Conservation (phyloP, 2,113 vertebrate genomes). For the Pygoscelis adeliae region DNA sequence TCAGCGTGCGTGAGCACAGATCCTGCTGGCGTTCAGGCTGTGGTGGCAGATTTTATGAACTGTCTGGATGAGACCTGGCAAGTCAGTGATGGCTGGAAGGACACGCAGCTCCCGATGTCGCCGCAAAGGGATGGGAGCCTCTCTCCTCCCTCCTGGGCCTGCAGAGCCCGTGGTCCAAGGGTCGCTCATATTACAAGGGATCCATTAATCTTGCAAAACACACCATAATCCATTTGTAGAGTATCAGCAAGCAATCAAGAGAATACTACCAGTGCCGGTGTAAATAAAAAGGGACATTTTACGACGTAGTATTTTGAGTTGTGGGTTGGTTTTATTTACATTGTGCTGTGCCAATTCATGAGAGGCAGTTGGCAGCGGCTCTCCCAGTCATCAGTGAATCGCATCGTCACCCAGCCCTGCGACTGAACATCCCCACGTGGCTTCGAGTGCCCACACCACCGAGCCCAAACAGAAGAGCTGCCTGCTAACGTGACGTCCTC, state of each 20-base stretch:
- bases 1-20: not conserved
- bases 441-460: rapidly evolving
- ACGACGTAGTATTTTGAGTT: not conserved
- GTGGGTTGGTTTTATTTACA: not conserved
- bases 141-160: not conserved
- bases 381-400: not conserved
- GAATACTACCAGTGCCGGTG: not conserved
- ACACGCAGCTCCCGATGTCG: not conserved
- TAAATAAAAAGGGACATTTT: not conserved
- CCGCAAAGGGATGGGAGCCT: rapidly evolving
- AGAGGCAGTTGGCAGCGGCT: not conserved
- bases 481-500: rapidly evolving
- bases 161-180: rapidly evolving
- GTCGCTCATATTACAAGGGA: not conserved
- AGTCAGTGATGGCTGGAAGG: not conserved
- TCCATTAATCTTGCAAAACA: not conserved
- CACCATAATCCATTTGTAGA: not conserved
- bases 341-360: not conserved
- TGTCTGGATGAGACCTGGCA: not conserved
- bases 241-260: not conserved
- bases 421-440: rapidly evolving
- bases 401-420: not conserved
- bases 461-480: not conserved
- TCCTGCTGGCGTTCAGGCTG: not conserved
- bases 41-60: not conserved